Conservation (phyloP, 2,113 vertebrate species). For the Choloepus hoffmanni region DNA sequence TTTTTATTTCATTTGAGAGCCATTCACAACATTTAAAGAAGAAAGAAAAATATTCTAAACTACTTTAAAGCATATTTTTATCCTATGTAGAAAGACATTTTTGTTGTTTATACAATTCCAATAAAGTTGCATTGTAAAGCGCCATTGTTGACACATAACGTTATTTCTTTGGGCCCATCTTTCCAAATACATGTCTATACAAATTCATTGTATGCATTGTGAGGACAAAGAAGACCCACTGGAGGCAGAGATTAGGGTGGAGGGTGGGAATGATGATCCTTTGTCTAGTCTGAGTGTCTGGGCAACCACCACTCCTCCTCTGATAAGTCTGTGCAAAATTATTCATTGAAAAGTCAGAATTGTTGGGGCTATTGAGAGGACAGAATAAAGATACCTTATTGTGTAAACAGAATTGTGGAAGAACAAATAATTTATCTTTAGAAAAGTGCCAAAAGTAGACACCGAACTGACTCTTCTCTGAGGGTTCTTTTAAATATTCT, state of each 20-base stretch:
- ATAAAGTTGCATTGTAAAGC: not conserved
- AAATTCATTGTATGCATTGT: not conserved
- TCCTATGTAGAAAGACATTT: accelerated
- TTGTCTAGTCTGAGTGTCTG: not conserved
- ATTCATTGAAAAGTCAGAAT: not conserved
- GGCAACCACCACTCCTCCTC: not conserved
- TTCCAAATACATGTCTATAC: not conserved
- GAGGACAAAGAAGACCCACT: accelerated
- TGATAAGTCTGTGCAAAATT: not conserved
- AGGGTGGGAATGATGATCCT: no score
- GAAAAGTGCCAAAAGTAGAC: not conserved
- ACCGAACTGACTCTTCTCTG: not conserved
- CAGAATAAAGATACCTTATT: not conserved
- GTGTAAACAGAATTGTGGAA: not conserved
- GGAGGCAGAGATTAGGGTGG: not conserved
- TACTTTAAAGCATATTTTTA: not conserved
- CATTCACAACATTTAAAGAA: not conserved
- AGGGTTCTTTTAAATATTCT: not conserved
- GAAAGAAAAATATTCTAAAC: not conserved
- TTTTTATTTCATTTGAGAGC: not conserved
- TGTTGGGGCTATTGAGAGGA: not conserved
- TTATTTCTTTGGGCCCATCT: not conserved
- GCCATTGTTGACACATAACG: not conserved
- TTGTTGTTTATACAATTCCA: not conserved
- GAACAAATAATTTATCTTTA: not conserved